Conservation (phyloP, 2,797 vertebrate species). For the Muraenolepis orangiensis region DNA sequence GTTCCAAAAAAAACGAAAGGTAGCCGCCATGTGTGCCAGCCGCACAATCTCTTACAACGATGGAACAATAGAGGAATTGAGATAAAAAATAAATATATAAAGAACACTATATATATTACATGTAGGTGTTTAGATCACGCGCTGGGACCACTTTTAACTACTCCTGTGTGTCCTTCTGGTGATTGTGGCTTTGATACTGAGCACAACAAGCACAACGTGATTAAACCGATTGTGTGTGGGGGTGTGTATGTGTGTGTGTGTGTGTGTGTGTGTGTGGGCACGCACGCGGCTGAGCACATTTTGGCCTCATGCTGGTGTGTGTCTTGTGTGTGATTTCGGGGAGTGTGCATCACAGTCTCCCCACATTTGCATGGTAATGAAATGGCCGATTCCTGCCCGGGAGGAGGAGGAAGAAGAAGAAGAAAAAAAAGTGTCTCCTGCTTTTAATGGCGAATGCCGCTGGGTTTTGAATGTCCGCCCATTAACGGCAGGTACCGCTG, state of each 20-base stretch:
- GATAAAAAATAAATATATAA: background rate
- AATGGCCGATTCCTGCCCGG: constrained; percentile 45
- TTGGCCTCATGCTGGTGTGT: constrained; percentile 26
- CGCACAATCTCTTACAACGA: background rate
- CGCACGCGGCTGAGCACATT: background rate
- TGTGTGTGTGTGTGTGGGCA: constrained; percentile 10
- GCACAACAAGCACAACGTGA: background rate
- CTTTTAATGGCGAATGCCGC: background rate
- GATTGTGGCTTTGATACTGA: background rate
- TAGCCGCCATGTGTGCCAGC: background rate
- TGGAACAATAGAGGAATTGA: background rate
- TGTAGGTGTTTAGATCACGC: background rate
- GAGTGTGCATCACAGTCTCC: constrained; percentile 9
- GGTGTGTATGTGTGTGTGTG: background rate
- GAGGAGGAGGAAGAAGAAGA: constrained; percentile 34
- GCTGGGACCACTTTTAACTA: background rate
- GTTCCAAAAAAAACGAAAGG: background rate
- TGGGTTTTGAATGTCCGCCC: background rate
- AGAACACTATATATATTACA: background rate
- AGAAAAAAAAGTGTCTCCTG: background rate
- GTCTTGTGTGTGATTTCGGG: background rate
- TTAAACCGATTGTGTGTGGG: background rate
- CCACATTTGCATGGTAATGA: constrained; percentile 63
- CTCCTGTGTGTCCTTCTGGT: background rate
- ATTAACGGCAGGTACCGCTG: constrained; percentile 24